Evolutionary conservation across 2,888 invertebrate species (phyloP).

Genomic region (Conops quadrifasciatus): DNA sequence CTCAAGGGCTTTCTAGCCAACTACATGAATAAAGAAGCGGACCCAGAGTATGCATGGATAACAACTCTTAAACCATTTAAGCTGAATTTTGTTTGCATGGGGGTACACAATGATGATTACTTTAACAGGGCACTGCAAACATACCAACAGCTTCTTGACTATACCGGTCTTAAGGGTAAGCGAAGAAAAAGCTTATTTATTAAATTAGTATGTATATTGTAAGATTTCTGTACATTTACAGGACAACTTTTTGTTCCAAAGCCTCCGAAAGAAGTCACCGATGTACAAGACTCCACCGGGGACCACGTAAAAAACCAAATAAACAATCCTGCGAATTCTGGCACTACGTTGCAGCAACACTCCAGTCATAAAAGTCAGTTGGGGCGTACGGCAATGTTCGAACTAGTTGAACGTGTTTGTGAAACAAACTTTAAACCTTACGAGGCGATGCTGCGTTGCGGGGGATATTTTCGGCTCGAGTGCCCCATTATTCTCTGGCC

Average conservation of each 20-base stretch:
- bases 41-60: constrained; percentile 69
- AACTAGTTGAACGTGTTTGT: constrained; percentile 74
- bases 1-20: constrained; percentile 69
- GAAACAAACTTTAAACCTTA: constrained; percentile 79
- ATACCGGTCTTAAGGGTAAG: constrained; percentile 76
- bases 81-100: constrained; percentile 78
- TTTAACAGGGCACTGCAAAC: constrained; percentile 60
- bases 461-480: constrained; percentile 71
- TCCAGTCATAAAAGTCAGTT: constrained; percentile 59
- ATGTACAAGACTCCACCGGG: constrained; percentile 59
- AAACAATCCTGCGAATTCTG: background rate
- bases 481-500: constrained; percentile 79
- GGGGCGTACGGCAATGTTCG: constrained; percentile 57
- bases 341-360: constrained; percentile 9
- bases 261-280: constrained; percentile 45
- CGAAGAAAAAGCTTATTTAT: background rate
- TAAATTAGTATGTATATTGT: background rate
- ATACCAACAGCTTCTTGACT: constrained; percentile 82
- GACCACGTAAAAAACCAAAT: constrained; percentile 20
- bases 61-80: constrained; percentile 84
- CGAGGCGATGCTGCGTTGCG: constrained; percentile 77
- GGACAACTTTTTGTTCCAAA: constrained; percentile 57
- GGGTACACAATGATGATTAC: constrained; percentile 72
- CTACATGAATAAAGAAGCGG: constrained; percentile 50
- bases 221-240: constrained; percentile 32